Evolutionary conservation across 2,888 invertebrate genomes (phyloP), one percentile per base, ranked within the genome.

Genomic region (Troides helena): DNA sequence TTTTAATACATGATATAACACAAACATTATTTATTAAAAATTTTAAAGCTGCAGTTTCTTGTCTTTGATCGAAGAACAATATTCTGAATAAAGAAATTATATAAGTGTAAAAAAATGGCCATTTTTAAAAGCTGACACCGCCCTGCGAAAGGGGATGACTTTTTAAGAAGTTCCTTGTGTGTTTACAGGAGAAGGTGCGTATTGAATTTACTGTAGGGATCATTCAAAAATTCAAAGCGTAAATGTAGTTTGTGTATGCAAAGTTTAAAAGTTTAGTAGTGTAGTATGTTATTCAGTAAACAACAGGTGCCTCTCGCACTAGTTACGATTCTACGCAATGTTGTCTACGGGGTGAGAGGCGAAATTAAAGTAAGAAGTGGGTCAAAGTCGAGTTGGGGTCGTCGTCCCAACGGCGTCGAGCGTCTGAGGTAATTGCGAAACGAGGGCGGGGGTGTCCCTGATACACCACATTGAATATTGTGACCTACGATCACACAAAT

Each of bases 351-450:
- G 77, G 82, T 87, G 88, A 89, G 87, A 85, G 87, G 85, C 80
- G 89, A 87, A 91, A 92, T 92, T 91, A 92, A 86, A 86, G 85
- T 86, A 84, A 84, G 83, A 91, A 91, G 85, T 92, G 81, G 92
- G 92, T 92, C 92, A 92, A 92, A 92, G 92, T 92, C 92, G 86
- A 81, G 81, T 50, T 79, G 82, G 83, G 90, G 89, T 89, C 90
- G 86, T 77, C 83, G 89, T 72, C 86, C 88, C 77, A 62, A 71
- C 80, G 80, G 77, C 83, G 83, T 76, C 81, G 80, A 76, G 80
- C 81, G 85, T 84, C 89, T 88, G 80, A 84, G 76, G 80, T 90
- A 90, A 92, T 92, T 92, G 90, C 85, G 84, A 85, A 85, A 89
- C 86, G 79, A 78, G 80, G 80, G 81, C 82, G 87, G 84, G 85